These are phyloP conservation scores for Drosophila kurseongensis DNA, from an alignment of 1,140 invertebrate genomes.

Conservation along the genomic window DNA sequence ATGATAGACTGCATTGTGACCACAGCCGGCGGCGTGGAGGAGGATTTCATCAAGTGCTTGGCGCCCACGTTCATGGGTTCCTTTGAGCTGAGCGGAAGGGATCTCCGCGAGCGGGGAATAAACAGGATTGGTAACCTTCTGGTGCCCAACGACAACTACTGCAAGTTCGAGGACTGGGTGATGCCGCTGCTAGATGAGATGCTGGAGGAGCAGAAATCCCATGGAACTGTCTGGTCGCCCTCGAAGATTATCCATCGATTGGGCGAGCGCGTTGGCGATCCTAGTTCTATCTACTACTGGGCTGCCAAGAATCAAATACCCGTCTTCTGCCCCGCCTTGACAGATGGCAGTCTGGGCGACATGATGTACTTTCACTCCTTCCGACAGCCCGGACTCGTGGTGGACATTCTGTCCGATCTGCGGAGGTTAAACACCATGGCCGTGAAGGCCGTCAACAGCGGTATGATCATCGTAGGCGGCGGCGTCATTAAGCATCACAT, in stretches of 20 bases:
- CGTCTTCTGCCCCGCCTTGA: conserved; percentile 98
- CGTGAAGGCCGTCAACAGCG: conserved; percentile 96
- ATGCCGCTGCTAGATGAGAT: conserved; percentile 97
- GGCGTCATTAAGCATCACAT: conserved; percentile 99
- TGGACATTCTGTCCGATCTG: conserved; percentile 98
- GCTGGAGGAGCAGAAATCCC: conserved; percentile 93
- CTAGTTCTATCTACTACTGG: conserved; percentile 99
- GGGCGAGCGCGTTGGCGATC: conserved; percentile 96
- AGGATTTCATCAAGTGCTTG: conserved; percentile 99
- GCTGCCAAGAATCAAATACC: conserved; percentile 99
- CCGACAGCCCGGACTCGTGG: conserved; percentile 94
- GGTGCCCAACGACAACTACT: conserved; percentile 99
- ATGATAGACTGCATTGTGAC: conserved; percentile 97
- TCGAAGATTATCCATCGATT: conserved; percentile 94
- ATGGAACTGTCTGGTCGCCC: conserved; percentile 95
- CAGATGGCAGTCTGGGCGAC: conserved; percentile 99
- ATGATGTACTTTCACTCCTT: conserved; percentile 99
- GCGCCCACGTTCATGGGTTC: conserved; percentile 93
- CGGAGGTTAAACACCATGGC: conserved; percentile 96
- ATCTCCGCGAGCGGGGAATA: conserved; percentile 93
- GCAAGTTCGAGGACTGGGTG: conserved; percentile 99
- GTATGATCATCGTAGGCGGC: conserved; percentile 99
- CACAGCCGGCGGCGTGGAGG: conserved; percentile 98
- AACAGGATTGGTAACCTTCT: conserved; percentile 99
- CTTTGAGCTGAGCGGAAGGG: conserved; percentile 93